phyloP scores from a whole-genome alignment of 1,140 invertebrate genomes.

The Neodiprion virginianus region DNA sequence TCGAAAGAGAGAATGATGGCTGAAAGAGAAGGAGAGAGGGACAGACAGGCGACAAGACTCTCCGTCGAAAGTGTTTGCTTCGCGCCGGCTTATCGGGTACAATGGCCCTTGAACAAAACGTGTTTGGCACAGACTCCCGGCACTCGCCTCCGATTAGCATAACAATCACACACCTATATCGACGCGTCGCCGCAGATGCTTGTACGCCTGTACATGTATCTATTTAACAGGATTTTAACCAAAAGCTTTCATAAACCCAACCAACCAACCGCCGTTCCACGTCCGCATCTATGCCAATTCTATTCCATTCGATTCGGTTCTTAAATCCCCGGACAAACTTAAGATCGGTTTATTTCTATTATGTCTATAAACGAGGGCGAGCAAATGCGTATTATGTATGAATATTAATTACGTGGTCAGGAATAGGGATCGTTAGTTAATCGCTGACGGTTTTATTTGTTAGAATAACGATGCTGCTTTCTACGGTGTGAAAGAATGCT shows the following conservation, averaged over 20 bases:
- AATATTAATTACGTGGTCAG: too few species aligned
- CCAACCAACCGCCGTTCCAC: neutral
- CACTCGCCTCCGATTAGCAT: neutral
- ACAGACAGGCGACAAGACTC: neutral
- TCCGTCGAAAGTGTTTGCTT: neutral
- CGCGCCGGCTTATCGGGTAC: neutral
- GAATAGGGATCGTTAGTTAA: too few species aligned
- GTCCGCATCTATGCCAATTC: neutral
- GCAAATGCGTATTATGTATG: too few species aligned
- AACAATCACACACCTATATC: neutral
- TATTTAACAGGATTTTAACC: neutral
- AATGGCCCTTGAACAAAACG: constrained; percentile 5
- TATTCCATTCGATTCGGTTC: neutral
- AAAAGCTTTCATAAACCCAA: neutral
- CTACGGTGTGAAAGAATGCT: too few species aligned
- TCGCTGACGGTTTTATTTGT: too few species aligned
- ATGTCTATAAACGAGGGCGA: too few species aligned
- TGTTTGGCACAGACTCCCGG: neutral
- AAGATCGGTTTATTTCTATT: too few species aligned
- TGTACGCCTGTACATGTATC: neutral
- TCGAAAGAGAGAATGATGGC: neutral
- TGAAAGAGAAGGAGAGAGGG: neutral
- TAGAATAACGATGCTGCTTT: too few species aligned
- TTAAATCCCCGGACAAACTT: too few species aligned
- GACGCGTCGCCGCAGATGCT: neutral